These are phyloP conservation scores for Dendroctonus ponderosae DNA, from an alignment of 1,140 invertebrate species.

Conservation along the genomic window DNA sequence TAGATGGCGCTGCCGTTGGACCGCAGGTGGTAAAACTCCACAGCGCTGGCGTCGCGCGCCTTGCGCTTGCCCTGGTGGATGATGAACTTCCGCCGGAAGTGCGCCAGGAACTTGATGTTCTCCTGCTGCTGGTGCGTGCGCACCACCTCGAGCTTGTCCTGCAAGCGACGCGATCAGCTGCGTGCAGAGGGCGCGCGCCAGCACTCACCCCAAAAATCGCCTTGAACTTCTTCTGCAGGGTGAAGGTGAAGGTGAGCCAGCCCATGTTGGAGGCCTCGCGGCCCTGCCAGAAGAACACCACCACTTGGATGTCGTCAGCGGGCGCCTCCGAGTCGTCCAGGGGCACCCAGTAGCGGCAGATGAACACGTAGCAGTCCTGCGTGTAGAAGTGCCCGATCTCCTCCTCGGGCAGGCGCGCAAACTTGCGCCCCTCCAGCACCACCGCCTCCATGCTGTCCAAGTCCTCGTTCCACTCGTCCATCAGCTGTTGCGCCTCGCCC, in stretches of 20 bases:
- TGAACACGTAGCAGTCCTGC: constrained; percentile 96
- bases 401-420: constrained; percentile 91
- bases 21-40: constrained; percentile 93
- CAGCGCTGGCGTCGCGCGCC: constrained; percentile 59
- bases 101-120: constrained; percentile 97
- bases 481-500: constrained; percentile 85
- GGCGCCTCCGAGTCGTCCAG: constrained; percentile 63
- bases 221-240: constrained; percentile 97
- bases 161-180: neutral
- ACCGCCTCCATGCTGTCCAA: constrained; percentile 96
- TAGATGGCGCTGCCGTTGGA: constrained; percentile 94
- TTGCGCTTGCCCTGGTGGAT: constrained; percentile 90
- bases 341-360: constrained; percentile 92
- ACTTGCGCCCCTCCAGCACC: constrained; percentile 97
- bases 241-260: constrained; percentile 98
- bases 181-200: neutral
- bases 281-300: constrained; percentile 99
- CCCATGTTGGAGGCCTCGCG: constrained; percentile 97
- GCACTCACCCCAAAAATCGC: constrained; percentile 67
- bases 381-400: constrained; percentile 92
- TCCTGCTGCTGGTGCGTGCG: constrained; percentile 97
- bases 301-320: constrained; percentile 89
- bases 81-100: constrained; percentile 95
- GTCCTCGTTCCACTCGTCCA: constrained; percentile 95
- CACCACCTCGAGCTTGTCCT: constrained; percentile 92